These are phyloP conservation scores for Meloidogyne exigua DNA, from an alignment of 1,140 invertebrate genomes.

Conservation along the genomic window DNA sequence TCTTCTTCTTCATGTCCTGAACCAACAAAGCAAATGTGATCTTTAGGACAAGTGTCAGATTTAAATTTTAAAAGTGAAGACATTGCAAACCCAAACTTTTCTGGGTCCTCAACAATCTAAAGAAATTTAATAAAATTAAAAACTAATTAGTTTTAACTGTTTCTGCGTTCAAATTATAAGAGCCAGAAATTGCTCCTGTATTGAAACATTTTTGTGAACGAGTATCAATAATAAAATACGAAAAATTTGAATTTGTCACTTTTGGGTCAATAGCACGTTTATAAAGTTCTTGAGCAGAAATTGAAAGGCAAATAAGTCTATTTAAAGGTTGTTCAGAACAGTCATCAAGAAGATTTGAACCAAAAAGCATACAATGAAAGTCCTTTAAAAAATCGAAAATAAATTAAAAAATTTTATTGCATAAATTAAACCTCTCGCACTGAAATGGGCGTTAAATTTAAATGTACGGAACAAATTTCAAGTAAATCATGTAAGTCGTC, in stretches of 20 bases:
- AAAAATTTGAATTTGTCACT: slow-evolving; percentile 64
- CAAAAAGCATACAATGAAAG: slow-evolving; percentile 67
- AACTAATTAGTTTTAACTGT: slow-evolving; percentile 68
- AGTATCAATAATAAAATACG: slow-evolving; percentile 95
- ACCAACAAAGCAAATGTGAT: slow-evolving; percentile 91
- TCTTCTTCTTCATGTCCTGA: slow-evolving; percentile 85
- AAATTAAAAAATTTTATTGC: no score
- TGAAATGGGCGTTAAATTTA: slow-evolving; percentile 89
- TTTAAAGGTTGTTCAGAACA: slow-evolving; percentile 68
- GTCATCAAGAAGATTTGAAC: slow-evolving; percentile 64
- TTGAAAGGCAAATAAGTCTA: slow-evolving; percentile 86
- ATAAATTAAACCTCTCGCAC: slow-evolving; percentile 69
- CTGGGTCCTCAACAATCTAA: slow-evolving; percentile 88
- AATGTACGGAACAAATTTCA: slow-evolving; percentile 83
- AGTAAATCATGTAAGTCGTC: slow-evolving; percentile 97
- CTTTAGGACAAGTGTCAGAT: slow-evolving; percentile 47
- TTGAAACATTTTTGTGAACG: slow-evolving; percentile 93
- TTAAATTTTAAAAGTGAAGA: slow-evolving; percentile 77
- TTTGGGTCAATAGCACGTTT: slow-evolving; percentile 40
- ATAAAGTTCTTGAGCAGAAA: slow-evolving; percentile 72
- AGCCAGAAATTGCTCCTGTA: slow-evolving; percentile 88
- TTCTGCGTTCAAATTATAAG: slow-evolving; percentile 95
- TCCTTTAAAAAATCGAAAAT: slow-evolving; percentile 57
- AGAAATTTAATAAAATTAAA: slow-evolving; percentile 33
- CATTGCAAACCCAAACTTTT: slow-evolving; percentile 87